Conservation (phyloP, 1,140 invertebrate genomes). For the Brachystomella parvula region DNA sequence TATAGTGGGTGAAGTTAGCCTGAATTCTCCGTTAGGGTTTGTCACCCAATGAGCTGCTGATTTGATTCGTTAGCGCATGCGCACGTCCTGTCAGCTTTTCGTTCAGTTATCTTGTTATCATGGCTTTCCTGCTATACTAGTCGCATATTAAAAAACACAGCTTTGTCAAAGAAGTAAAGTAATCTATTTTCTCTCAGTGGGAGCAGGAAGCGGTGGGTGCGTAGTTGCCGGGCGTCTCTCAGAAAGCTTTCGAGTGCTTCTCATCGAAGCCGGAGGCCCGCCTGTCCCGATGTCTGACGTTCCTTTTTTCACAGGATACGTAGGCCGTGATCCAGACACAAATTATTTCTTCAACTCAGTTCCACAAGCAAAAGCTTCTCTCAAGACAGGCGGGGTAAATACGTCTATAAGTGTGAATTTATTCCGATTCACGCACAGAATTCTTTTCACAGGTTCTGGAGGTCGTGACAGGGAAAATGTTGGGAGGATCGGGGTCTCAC, state of each 20-base stretch:
- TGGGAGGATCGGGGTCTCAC: conserved; percentile 10
- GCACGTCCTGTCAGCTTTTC: no score
- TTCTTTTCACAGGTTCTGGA: not conserved
- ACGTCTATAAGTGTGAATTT: no score
- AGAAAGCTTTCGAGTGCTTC: conserved; percentile 68
- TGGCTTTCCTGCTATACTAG: no score
- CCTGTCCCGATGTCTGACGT: conserved; percentile 75
- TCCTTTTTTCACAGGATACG: conserved; percentile 74
- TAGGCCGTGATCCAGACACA: conserved; percentile 40
- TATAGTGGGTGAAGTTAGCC: no score
- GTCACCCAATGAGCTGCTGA: no score
- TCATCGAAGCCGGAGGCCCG: conserved; percentile 79
- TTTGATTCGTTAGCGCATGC: no score
- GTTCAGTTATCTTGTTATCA: no score
- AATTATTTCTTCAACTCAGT: not conserved
- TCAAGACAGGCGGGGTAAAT: no score
- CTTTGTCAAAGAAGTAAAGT: no score
- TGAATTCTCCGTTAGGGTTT: no score
- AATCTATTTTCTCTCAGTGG: conserved; percentile 56
- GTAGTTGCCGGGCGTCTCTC: conserved; percentile 76
- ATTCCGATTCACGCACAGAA: no score
- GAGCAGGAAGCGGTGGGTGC: conserved; percentile 75
- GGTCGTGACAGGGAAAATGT: not conserved
- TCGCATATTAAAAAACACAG: no score
- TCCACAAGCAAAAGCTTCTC: not conserved